Evolutionary conservation across 2,113 vertebrate species (phyloP).

Genomic region (Myodes glareolus): DNA sequence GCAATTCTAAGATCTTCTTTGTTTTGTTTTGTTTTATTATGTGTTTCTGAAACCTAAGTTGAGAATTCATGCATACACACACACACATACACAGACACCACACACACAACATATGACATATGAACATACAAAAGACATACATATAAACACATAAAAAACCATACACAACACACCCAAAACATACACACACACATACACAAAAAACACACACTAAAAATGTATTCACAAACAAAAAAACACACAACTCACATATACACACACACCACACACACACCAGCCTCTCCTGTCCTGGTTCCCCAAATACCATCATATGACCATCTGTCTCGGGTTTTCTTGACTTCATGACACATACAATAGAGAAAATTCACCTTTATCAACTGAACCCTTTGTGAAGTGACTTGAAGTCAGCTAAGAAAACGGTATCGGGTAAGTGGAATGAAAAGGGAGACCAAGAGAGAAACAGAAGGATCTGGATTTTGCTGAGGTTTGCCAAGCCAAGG

Average conservation of each 20-base stretch:
- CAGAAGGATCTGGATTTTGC: constrained; percentile 52
- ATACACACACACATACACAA: not conserved
- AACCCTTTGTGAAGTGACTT: constrained; percentile 36
- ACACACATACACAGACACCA: not conserved
- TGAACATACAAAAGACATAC: not conserved
- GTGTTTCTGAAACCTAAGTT: not conserved
- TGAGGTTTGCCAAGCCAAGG: constrained; percentile 14
- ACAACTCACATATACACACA: not conserved
- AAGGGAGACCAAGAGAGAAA: constrained; percentile 28
- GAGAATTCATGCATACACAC: not conserved
- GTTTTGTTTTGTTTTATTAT: not conserved
- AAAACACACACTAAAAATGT: not conserved
- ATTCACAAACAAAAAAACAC: not conserved
- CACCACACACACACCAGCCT: not conserved
- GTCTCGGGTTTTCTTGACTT: not conserved
- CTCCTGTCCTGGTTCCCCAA: not conserved
- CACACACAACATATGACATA: not conserved
- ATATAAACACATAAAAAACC: not conserved
- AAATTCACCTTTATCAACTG: not conserved
- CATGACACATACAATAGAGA: not conserved
- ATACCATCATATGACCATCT: not conserved
- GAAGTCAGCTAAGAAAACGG: constrained; percentile 43
- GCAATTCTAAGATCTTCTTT: not conserved
- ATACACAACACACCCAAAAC: not conserved
- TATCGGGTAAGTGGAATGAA: constrained; percentile 30